These are phyloP conservation scores for Caenorhabditis plicata DNA, from an alignment of 2,888 invertebrate species.

Conservation along the genomic window DNA sequence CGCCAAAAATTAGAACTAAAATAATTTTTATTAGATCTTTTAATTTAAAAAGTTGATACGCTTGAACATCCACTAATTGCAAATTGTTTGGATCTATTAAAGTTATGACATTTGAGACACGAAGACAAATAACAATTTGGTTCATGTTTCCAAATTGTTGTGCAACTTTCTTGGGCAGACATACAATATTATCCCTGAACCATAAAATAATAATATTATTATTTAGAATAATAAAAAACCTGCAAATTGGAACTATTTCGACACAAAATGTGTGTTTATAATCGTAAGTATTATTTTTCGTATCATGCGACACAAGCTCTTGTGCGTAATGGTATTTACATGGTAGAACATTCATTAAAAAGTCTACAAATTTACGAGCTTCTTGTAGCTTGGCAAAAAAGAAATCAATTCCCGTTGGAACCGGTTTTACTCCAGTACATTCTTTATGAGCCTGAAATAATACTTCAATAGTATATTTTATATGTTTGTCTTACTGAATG, in stretches of 20 bases:
- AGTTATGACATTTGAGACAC: constrained; percentile 86
- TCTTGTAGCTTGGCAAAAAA: constrained; percentile 78
- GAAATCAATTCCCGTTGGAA: constrained; percentile 78
- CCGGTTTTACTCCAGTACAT: constrained; percentile 60
- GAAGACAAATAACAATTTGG: constrained; percentile 82
- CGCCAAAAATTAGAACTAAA: constrained; percentile 78
- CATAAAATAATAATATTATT: too few species aligned
- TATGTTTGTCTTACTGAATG: too few species aligned
- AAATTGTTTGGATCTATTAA: constrained; percentile 81
- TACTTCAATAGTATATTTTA: too few species aligned
- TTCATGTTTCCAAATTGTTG: constrained; percentile 58
- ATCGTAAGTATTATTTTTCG: constrained; percentile 91
- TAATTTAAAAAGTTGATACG: constrained; percentile 9
- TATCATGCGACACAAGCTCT: constrained; percentile 77
- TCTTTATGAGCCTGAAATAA: constrained; percentile 44
- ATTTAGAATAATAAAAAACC: too few species aligned
- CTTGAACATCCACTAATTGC: constrained; percentile 60
- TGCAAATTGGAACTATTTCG: constrained; percentile 93
- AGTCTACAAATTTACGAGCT: constrained; percentile 93
- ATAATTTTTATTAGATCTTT: too few species aligned
- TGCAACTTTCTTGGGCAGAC: constrained; percentile 59
- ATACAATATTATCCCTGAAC: constrained; percentile 55
- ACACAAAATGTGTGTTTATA: constrained; percentile 88
- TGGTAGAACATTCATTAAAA: constrained; percentile 83
- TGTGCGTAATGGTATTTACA: constrained; percentile 80